Conservation (phyloP, 2,888 invertebrate genomes). For the Rapana venosa region DNA sequence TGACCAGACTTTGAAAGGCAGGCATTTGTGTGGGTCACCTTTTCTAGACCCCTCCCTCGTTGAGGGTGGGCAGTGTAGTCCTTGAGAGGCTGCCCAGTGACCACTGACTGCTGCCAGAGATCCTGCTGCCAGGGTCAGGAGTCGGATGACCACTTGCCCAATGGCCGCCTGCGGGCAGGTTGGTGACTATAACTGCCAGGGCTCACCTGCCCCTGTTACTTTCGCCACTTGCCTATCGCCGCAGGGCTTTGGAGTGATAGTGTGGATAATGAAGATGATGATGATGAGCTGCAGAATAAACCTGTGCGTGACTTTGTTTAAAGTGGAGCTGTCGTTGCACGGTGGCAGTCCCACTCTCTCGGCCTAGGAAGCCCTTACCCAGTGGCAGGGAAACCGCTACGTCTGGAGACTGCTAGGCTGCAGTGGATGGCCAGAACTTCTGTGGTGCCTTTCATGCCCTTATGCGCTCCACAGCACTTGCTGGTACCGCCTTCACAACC, state of each 20-base stretch:
- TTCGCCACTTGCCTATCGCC: conserved; percentile 24
- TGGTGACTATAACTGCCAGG: conserved; percentile 19
- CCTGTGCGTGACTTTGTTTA: conserved; percentile 15
- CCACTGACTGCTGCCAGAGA: too few relatives aligned
- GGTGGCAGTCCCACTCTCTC: conserved; percentile 26
- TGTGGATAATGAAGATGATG: background rate
- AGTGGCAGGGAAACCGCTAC: conserved; percentile 11
- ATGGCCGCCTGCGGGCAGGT: conserved; percentile 17
- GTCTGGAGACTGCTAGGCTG: background rate
- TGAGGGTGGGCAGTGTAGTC: too few relatives aligned
- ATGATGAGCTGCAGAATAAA: background rate
- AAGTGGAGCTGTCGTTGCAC: conserved; percentile 29
- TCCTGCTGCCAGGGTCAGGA: too few relatives aligned
- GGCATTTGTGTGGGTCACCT: too few relatives aligned
- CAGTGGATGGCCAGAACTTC: background rate
- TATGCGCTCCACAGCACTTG: background rate
- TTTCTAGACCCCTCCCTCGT: too few relatives aligned
- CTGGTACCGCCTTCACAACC: background rate
- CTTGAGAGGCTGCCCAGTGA: too few relatives aligned
- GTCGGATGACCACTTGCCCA: background rate
- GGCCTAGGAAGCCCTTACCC: background rate
- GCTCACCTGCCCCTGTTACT: conserved; percentile 26
- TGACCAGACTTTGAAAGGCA: too few relatives aligned
- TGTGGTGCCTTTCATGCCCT: background rate
- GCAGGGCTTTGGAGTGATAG: background rate